A percentile compares a stretch with the other conserved stretches of the same genome.
Evolutionary conservation across 1,140 invertebrate species (phyloP).

Genomic region (Epicauta chinensis): DNA sequence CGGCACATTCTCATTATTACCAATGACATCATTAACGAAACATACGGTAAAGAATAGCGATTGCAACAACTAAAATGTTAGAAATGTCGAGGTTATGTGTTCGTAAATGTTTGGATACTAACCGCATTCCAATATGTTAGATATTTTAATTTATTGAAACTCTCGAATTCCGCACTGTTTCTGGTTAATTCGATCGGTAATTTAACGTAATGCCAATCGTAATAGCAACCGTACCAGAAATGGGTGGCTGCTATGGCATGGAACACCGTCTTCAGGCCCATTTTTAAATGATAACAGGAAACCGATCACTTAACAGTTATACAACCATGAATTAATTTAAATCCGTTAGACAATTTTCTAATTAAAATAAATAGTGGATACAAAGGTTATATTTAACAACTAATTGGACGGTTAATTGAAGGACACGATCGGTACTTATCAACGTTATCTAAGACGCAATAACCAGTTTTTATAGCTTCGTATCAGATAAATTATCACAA

Average conservation of each 20-base stretch:
- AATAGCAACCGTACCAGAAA: slow-evolving; percentile 67
- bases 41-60: slow-evolving; percentile 66
- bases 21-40: slow-evolving; percentile 63
- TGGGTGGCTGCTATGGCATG: slow-evolving; percentile 59
- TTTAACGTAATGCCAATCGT: slow-evolving; percentile 62
- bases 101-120: slow-evolving; percentile 44
- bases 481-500: too few relatives aligned
- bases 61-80: slow-evolving; percentile 54
- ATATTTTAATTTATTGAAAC: slow-evolving; percentile 79
- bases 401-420: too few relatives aligned
- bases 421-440: too few relatives aligned
- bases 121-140: slow-evolving; percentile 81
- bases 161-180: slow-evolving; percentile 28
- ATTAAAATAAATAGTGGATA: too few relatives aligned
- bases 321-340: too few relatives aligned
- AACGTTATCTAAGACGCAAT: too few relatives aligned
- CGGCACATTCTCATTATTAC: slow-evolving; percentile 60
- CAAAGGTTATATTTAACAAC: too few relatives aligned
- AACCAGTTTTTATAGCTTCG: too few relatives aligned
- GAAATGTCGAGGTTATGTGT: background rate
- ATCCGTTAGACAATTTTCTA: too few relatives aligned
- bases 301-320: too few relatives aligned
- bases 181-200: slow-evolving; percentile 46
- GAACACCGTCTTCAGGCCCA: slow-evolving; percentile 46
- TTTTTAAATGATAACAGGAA: slow-evolving; percentile 1